Percentiles rank a stretch among this genome's conserved stretches.
phyloP scores from a whole-genome alignment of 1,140 invertebrate genomes.

The Macrobrachium rosenbergii region DNA sequence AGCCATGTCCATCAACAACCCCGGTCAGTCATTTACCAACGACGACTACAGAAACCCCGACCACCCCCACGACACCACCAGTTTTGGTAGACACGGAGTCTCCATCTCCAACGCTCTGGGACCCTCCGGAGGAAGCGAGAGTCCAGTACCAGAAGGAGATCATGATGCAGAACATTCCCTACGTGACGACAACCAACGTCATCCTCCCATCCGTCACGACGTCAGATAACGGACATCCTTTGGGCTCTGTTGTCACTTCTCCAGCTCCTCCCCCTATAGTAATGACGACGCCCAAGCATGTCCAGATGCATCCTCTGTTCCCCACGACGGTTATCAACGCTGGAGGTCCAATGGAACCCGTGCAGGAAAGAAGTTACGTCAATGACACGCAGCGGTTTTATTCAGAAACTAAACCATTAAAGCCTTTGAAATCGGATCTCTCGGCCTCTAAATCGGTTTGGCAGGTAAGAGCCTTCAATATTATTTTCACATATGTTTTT shows the following conservation, averaged over 20 bases:
- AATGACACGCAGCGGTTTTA: background rate
- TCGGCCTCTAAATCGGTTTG: background rate
- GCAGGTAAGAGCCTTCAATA: no score
- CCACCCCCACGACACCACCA: constrained; percentile 5
- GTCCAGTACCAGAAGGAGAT: background rate
- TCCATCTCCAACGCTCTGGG: background rate
- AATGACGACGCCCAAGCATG: background rate
- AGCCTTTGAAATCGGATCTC: background rate
- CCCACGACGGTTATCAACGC: constrained; percentile 27
- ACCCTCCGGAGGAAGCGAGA: background rate
- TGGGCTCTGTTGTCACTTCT: background rate
- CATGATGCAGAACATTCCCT: background rate
- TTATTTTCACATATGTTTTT: no score
- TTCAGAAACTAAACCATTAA: background rate
- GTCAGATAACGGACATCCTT: background rate
- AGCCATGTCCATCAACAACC: constrained; percentile 48
- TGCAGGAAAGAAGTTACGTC: no score
- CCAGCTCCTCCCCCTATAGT: background rate
- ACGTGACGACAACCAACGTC: background rate
- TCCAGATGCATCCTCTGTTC: constrained; percentile 43
- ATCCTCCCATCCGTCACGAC: background rate
- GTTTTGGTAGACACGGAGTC: background rate
- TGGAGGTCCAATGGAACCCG: no score
- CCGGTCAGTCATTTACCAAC: constrained; percentile 5
- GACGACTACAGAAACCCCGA: background rate